Percentiles rank a stretch among this genome's conserved stretches.
Conservation (phyloP, 2,113 vertebrate genomes). For the Rhinolophus sinicus region DNA sequence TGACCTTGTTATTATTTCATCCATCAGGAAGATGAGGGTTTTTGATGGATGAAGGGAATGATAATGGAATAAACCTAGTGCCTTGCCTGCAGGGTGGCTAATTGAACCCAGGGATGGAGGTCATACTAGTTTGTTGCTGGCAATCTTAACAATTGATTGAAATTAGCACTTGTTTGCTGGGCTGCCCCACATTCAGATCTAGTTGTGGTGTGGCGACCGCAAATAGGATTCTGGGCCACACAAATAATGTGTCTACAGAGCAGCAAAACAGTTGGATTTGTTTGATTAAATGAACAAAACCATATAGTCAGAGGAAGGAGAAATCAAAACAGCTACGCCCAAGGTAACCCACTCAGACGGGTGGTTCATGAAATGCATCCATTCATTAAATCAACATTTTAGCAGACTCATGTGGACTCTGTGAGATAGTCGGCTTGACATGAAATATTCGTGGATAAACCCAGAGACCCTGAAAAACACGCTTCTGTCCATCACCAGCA, state of each 20-base stretch:
- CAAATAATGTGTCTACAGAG: conserved; percentile 67
- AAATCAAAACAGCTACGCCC: conserved; percentile 74
- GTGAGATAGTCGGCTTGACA: conserved; percentile 46
- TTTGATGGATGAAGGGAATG: conserved; percentile 42
- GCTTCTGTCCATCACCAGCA: background rate
- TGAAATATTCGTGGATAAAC: background rate
- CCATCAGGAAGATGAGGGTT: background rate
- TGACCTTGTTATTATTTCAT: background rate
- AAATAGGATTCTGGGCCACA: conserved; percentile 73
- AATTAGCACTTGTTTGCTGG: conserved; percentile 70
- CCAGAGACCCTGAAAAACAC: background rate
- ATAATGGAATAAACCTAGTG: conserved; percentile 24
- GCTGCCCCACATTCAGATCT: conserved; percentile 45
- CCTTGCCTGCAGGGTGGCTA: conserved; percentile 15
- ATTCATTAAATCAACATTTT: conserved; percentile 33
- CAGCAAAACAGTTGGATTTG: conserved; percentile 68
- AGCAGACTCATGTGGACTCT: background rate
- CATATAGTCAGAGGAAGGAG: conserved; percentile 63
- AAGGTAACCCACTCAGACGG: conserved; percentile 45
- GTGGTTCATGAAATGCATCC: conserved; percentile 42
- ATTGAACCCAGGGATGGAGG: conserved; percentile 48
- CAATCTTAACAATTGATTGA: conserved; percentile 70
- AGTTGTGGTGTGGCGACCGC: conserved; percentile 63
- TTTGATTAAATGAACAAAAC: conserved; percentile 76
- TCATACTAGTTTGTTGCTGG: conserved; percentile 49